Percentiles rank a stretch among this genome's conserved stretches.
These are phyloP conservation scores for Mus spicilegus DNA, from an alignment of 2,113 vertebrate genomes.

Conservation along the genomic window DNA sequence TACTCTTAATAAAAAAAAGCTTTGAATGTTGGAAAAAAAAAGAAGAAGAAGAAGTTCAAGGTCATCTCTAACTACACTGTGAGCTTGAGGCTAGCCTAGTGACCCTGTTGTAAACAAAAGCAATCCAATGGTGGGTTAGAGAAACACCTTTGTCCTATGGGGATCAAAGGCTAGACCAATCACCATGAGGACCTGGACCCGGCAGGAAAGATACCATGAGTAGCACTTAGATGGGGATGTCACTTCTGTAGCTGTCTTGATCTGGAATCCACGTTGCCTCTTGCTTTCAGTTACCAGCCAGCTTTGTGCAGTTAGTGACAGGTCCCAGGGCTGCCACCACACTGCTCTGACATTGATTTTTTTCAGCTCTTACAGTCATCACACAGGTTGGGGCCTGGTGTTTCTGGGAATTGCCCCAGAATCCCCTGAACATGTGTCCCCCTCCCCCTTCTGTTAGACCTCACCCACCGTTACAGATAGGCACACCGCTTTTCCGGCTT, in stretches of 20 bases:
- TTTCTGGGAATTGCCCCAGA: not conserved
- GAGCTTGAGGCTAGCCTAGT: not conserved
- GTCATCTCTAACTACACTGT: not conserved
- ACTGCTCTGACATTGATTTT: not conserved
- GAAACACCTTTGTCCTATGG: not conserved
- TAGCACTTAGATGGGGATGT: not conserved
- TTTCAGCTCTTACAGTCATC: not conserved
- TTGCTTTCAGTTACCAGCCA: not conserved
- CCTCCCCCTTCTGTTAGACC: not conserved
- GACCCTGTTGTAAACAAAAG: not conserved
- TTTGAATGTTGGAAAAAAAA: too few relatives aligned
- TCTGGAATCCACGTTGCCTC: not conserved
- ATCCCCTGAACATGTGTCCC: not conserved
- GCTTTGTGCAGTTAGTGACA: not conserved
- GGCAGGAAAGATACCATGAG: not conserved
- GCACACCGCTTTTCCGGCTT: not conserved
- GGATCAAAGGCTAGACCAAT: not conserved
- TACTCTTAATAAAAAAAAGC: too few relatives aligned
- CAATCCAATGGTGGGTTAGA: not conserved
- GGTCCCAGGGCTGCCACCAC: not conserved
- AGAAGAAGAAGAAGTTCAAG: not conserved
- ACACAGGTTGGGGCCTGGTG: not conserved
- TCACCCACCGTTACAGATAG: not conserved
- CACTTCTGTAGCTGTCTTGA: not conserved
- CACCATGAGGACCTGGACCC: not conserved